phyloP scores from a whole-genome alignment of 2,888 invertebrate genomes.

The Brenthis daphne region DNA sequence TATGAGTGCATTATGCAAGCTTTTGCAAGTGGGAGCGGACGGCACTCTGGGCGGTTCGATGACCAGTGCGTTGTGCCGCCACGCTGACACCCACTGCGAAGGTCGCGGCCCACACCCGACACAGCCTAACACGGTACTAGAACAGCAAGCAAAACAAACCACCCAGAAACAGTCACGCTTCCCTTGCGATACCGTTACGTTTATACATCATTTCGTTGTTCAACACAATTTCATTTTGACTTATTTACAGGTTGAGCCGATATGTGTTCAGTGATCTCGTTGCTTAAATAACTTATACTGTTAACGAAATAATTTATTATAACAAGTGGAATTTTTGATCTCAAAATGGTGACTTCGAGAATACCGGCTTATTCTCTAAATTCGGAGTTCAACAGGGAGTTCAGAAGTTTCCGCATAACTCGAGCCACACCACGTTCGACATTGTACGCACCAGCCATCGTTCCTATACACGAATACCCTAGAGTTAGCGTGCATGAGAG shows the following conservation, averaged over 20 bases:
- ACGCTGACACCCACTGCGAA: slow-evolving; percentile 74
- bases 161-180: slow-evolving; percentile 16
- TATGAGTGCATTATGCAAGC: slow-evolving; percentile 55
- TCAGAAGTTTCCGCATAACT: slow-evolving; percentile 82
- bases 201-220: slow-evolving; percentile 40
- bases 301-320: slow-evolving; percentile 58
- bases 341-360: slow-evolving; percentile 84
- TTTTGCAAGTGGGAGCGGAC: slow-evolving; percentile 70
- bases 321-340: slow-evolving; percentile 75
- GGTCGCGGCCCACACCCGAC: slow-evolving; percentile 72
- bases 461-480: slow-evolving; percentile 84
- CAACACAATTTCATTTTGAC: slow-evolving; percentile 55
- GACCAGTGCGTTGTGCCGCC: slow-evolving; percentile 79
- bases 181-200: slow-evolving; percentile 37
- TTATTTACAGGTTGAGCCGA: slow-evolving; percentile 72
- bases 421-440: slow-evolving; percentile 77
- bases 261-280: slow-evolving; percentile 77
- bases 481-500: slow-evolving; percentile 81
- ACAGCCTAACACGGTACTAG: slow-evolving; percentile 39
- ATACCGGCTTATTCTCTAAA: slow-evolving; percentile 84
- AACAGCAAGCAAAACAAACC: slow-evolving; percentile 15
- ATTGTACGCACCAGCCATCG: slow-evolving; percentile 79
- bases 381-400: slow-evolving; percentile 84
- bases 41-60: slow-evolving; percentile 76
- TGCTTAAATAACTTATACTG: slow-evolving; percentile 67